Evolutionary conservation across 1,140 invertebrate species (phyloP), one percentile per base, ranked within the genome.

Genomic region (Drosophila watanabei): DNA sequence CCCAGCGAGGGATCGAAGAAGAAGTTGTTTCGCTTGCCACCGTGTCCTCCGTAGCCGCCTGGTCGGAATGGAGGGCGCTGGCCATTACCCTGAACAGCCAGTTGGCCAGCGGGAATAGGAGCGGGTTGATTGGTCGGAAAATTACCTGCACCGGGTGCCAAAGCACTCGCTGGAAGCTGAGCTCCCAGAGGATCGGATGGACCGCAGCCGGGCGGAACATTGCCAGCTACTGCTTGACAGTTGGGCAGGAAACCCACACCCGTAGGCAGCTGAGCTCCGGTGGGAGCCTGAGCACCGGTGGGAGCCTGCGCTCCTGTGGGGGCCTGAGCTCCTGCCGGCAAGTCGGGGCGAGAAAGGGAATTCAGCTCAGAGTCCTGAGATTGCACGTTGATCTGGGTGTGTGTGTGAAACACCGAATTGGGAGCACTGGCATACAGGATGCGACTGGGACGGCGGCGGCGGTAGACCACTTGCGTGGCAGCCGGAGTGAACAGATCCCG

Each of bases 351-450:
- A 0, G 59, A 72, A 4, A 80, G 76, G 0, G 87, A 83, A 60
- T 88, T 91, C 2, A 91, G 39, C 37, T 91, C 84, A 3, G 82
- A 83, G 43, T 91, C 87, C 78, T 91, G 87, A 0, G 87, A 91
- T 24, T 91, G 87, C 46, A 91, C 83, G 61, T 91, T 91, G 60
- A 91, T 91, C 56, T 91, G 87, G 2, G 84, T 88, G 33, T 91
- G 87, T 3, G 85, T 89, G n/a, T 91, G 88, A 18, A 91, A 91
- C 8, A 91, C 87, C 2, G 87, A 91, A 41, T 91, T 87, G n/a
- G 87, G 87, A 10, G 87, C 87, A 41, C 77, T 91, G 11, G 87
- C 89, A 30, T 91, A 91, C 18, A 79, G 57, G 16, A 88, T 61
- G 2, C 83, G 83, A 49, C 75, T 72, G 43, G 80, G 75, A 0